Percentiles rank a stretch among this genome's conserved stretches.
These are phyloP conservation scores for Taenaris catops DNA, from an alignment of 2,888 invertebrate genomes.

Conservation along the genomic window DNA sequence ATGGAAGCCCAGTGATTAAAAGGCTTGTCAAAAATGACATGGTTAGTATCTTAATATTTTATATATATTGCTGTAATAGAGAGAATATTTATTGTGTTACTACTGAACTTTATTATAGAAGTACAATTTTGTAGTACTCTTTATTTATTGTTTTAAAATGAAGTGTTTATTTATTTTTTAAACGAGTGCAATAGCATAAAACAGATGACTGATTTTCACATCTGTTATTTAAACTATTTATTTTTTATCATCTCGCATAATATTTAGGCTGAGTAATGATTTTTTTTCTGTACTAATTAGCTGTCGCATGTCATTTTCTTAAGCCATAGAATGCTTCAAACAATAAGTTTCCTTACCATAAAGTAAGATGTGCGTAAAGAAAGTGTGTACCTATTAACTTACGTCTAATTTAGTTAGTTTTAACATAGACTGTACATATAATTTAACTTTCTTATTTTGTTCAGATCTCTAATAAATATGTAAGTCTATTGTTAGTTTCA, in stretches of 20 bases:
- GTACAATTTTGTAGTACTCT: conserved; percentile 41
- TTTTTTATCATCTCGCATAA: conserved; percentile 38
- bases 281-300: conserved; percentile 44
- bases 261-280: conserved; percentile 39
- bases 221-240: conserved; percentile 40
- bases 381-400: conserved; percentile 79
- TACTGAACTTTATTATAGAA: conserved; percentile 25
- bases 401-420: conserved; percentile 78
- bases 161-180: conserved; percentile 46
- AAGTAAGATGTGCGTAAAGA: conserved; percentile 56
- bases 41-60: conserved; percentile 38
- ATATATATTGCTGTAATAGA: conserved; percentile 33
- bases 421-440: conserved; percentile 81
- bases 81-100: conserved; percentile 37
- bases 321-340: conserved; percentile 50
- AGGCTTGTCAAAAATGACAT: no score
- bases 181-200: conserved; percentile 61
- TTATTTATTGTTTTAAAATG: conserved; percentile 35
- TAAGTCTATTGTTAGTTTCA: conserved; percentile 63
- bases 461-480: conserved; percentile 81
- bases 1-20: conserved; percentile 12
- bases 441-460: conserved; percentile 81
- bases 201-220: conserved; percentile 69
- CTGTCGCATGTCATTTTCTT: conserved; percentile 43
- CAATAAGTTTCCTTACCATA: conserved; percentile 40